Evolutionary conservation across 2,888 invertebrate species (phyloP).

Genomic region (Creontiades dilutus): DNA sequence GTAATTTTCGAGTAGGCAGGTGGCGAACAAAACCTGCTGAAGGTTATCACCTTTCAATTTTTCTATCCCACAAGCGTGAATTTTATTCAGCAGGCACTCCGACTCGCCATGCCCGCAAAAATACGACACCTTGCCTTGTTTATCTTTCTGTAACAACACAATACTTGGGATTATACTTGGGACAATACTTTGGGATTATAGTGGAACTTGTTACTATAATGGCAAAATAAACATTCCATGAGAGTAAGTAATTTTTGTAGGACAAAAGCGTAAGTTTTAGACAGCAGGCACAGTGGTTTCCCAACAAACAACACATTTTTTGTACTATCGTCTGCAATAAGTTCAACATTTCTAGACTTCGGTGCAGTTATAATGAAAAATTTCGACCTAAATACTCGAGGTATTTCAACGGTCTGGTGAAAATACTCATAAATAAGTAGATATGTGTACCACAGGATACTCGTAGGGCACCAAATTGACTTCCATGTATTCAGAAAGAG

Average conservation of each 20-base stretch:
- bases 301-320: too few species aligned
- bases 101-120: conserved; percentile 42
- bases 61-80: conserved; percentile 41
- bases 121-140: conserved; percentile 12
- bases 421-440: not conserved
- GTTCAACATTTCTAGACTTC: not conserved
- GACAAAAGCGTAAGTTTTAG: too few species aligned
- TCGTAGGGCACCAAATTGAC: not conserved
- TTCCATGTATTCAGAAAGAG: not conserved
- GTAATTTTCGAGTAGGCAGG: conserved; percentile 43
- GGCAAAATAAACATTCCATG: too few species aligned
- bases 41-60: not conserved
- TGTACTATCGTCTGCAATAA: not conserved
- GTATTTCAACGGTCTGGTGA: too few species aligned
- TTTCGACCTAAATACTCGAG: not conserved
- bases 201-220: too few species aligned
- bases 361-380: not conserved
- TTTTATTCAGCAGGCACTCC: conserved; percentile 38
- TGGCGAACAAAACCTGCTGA: conserved; percentile 9
- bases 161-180: too few species aligned
- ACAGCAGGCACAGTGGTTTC: too few species aligned
- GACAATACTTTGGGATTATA: too few species aligned
- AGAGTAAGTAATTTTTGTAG: too few species aligned
- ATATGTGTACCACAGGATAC: not conserved
- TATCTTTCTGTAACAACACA: too few species aligned